These are phyloP conservation scores for Ibidorhyncha struthersii DNA, from an alignment of 2,113 vertebrate genomes.

Conservation along the genomic window DNA sequence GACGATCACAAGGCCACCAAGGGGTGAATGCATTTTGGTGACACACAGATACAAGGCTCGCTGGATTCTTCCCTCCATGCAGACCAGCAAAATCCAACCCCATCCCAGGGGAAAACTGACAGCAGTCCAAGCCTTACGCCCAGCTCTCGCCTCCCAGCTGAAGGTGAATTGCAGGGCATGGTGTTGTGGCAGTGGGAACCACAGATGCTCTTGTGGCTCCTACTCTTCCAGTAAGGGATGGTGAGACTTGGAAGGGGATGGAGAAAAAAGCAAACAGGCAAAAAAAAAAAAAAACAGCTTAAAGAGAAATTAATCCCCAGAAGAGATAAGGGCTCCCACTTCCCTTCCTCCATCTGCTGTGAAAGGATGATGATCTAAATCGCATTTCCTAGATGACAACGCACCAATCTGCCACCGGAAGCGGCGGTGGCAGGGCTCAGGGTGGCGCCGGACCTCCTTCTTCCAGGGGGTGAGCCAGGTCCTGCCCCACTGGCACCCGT, in stretches of 20 bases:
- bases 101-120: background rate
- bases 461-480: background rate
- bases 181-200: background rate
- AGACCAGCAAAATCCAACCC: background rate
- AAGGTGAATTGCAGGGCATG: background rate
- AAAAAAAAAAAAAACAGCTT: background rate
- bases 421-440: background rate
- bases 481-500: background rate
- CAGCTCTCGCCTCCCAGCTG: background rate
- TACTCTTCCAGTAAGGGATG: background rate
- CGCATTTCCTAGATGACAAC: conserved; percentile 48
- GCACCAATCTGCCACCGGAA: background rate
- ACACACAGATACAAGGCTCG: background rate
- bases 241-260: background rate
- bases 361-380: conserved; percentile 51
- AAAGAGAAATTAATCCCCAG: conserved; percentile 12
- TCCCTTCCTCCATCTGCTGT: conserved; percentile 24
- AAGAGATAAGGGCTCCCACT: background rate
- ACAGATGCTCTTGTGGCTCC: accelerated
- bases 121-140: background rate
- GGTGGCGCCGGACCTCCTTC: background rate
- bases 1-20: background rate
- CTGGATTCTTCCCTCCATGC: background rate
- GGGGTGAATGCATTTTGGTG: background rate
- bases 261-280: background rate